Base-by-base conservation (phyloP, 2,797 vertebrate species). In the Xenops minutus region DNA sequence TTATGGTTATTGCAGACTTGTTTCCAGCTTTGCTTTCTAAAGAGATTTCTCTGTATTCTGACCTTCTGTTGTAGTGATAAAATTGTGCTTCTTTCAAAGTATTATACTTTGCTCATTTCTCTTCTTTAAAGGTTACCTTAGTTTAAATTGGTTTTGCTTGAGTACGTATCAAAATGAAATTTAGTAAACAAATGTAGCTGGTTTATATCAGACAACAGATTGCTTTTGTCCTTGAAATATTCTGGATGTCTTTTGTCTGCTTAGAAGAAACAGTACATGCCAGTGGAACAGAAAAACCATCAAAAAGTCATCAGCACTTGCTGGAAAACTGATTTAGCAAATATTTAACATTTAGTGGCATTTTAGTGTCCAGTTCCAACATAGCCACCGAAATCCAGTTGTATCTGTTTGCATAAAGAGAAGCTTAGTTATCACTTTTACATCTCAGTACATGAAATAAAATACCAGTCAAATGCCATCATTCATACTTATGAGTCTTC, bases 121-220 rank as follows among this genome's bases (percentile, higher is more conserved):
- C 61, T 74, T 94, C 58, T 92, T 90, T 87, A 96, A 96, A 96
- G 91, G 88, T 96, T 96, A 93, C 89, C 77, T 93, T 81, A 71
- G 58, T 80, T 94, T 82, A 92, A 92, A 93, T 95, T 88, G 80
- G 77, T 93, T 95, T 94, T 90, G 85, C 94, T 93, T 93, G 80
- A 86, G 46, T 93, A 94, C 0, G 0, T 86, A 88, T 88, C 80
- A 94, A 92, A 95, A 95, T 90, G 52, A 82, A 88, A 97, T 95
- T 94, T 96, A 88, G 89, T 95, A 96, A 96, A 97, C 85, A 96
- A 93, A 95, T 82, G 77, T 92, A 86, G 48, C 74, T 95, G 34
- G 1, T 95, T 88, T 90, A 37, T 84, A 88, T 85, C 77, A 89
- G 95, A 77, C 48, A 82, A 79, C 63, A 92, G 80, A 88, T 88